Evolutionary conservation across 2,113 vertebrate species (phyloP), one percentile per base, ranked within the genome.

Genomic region (Scytalopus superciliaris): DNA sequence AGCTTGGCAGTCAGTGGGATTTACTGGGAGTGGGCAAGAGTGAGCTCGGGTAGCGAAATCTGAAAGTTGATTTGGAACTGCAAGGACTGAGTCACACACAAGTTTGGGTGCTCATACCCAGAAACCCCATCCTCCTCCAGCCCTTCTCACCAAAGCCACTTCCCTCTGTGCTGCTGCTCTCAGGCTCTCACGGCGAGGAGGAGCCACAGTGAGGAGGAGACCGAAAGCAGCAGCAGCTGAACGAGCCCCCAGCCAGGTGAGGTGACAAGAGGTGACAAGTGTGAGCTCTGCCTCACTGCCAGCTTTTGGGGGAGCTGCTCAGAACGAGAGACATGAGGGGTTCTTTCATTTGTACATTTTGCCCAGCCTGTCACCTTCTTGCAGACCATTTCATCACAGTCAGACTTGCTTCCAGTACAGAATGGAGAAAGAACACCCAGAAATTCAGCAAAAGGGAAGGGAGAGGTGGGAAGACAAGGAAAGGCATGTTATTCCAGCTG

Each of bases 121-220:
- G 91, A 95, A 91, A 76, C 84, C 37, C 57, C 35, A 9, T 87
- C 62, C 84, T 92, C 74, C 94, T 89, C 50, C 70, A 90, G 82
- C 31, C 45, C 42, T 86, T 83, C 89, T 93, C 91, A 95, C 70
- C 5, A 95, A 91, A 96, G 78, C 96, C 94, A 95, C 93, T 95
- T 93, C 93, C 93, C 94, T 82, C 74, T 57, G 12, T 73, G 74
- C 87, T 89, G 84, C 84, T 55, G 78, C 84, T 76, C 84, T 85
- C 62, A 57, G 77, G 52, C 44, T 82, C 91, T 14, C 14, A n/a
- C 40, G 49, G 77, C 0, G 1, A 64, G 84, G 15, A 70, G 66
- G 60, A 89, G 73, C 28, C 80, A 8, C 13, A 45, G 55, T 6
- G 57, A 56, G 37, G 45, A 94, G 60, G 53, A 80, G 74, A 62